Base-by-base conservation (phyloP, 2,888 invertebrate genomes). In the Scaptomyza flava region DNA sequence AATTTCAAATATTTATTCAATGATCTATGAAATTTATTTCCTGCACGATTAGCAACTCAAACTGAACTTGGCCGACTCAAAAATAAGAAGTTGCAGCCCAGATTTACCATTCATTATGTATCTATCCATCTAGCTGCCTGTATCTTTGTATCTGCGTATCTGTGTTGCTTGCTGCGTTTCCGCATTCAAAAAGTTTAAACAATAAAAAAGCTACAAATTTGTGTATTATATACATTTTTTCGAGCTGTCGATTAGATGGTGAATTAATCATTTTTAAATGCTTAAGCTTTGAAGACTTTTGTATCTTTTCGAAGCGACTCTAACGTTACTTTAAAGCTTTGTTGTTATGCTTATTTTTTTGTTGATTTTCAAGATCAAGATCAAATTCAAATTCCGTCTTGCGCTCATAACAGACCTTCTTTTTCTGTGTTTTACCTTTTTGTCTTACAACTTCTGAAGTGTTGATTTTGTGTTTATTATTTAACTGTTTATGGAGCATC, bases 361-460 rank as follows among this genome's bases (percentile, higher is more conserved):
- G 67, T 77, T 71, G 57, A 79, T 78, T 80, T 69, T 75, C 88
- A 89, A 87, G 88, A 81, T 88, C 87, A 85, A 78, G 73, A 65
- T 45, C 41, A 68, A 58, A 41, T 52, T 33, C 64, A 53, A 42
- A 43, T 31, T 43, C 53, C 69, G 58, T 50, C 52, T 30, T 42
- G 17, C 27, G 30, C 36, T 27, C 20, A 47, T 30, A 17, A 17
- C 38, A 48, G 45, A 56, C 72, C 56, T 72, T 58, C 59, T 38
- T 64, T 58, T 64, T n/a, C n/a, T n/a, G n/a, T 33, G 11, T 4
- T 3, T 12, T 34, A 4, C 34, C 11, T 38, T 42, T 23, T 36
- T n/a, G n/a, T n/a, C 23, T 75, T 76, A 12, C 12, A n/a, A n/a
- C 6, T n/a, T 36, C n/a, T 36, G 3, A 36, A n/a, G 36, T 36